phyloP scores from a whole-genome alignment of 1,140 invertebrate species.

The Caenorhabditis remanei region DNA sequence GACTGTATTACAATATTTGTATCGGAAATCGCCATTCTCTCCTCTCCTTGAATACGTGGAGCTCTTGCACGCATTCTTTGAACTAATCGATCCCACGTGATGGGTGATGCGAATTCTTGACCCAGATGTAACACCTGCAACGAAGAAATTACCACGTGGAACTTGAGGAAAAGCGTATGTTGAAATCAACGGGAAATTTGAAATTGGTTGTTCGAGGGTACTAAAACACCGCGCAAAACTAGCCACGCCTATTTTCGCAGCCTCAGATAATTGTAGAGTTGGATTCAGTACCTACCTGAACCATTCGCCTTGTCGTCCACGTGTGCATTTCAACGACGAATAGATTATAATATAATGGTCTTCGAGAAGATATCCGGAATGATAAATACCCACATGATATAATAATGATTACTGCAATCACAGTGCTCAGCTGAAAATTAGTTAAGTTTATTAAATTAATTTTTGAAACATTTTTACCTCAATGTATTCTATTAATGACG shows the following conservation, averaged over 20 bases:
- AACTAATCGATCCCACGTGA: constrained; percentile 23
- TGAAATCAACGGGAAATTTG: too few species aligned
- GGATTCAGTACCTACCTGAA: neutral
- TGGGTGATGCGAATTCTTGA: constrained; percentile 3
- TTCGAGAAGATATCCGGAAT: constrained; percentile 22
- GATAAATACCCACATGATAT: constrained; percentile 8
- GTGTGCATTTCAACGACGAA: constrained; percentile 49
- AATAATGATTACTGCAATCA: constrained; percentile 4
- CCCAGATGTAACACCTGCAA: constrained; percentile 19
- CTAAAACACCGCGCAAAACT: too few species aligned
- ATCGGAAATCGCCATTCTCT: constrained; percentile 20
- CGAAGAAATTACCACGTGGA: too few species aligned
- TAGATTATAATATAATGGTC: constrained; percentile 44
- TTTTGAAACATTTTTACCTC: neutral
- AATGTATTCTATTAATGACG: neutral
- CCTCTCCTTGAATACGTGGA: constrained; percentile 41
- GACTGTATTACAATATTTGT: constrained; percentile 52
- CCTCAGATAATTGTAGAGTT: too few species aligned
- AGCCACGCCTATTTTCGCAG: too few species aligned
- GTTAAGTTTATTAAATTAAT: neutral
- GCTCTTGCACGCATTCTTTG: constrained; percentile 28
- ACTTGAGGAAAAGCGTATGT: too few species aligned
- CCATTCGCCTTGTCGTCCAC: constrained; percentile 22
- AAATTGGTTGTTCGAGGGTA: too few species aligned
- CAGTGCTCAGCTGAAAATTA: neutral